Conservation (phyloP, 2,797 vertebrate genomes). For the Anas flavirostris region DNA sequence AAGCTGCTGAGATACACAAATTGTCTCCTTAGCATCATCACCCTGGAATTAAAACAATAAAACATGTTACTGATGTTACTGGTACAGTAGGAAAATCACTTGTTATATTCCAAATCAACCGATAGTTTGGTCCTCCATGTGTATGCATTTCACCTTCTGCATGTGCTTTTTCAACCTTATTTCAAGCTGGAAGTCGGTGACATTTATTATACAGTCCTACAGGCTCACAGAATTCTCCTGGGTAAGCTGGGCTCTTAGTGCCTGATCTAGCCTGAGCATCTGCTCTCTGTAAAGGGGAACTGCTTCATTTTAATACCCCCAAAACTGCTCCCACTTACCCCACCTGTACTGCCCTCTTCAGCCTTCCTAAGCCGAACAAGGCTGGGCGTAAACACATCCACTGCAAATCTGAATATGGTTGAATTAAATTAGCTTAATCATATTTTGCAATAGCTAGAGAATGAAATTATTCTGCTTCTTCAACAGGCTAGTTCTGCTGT, state of each 20-base stretch:
- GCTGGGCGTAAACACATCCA: neutral
- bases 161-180: neutral
- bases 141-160: neutral
- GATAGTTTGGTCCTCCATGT: neutral
- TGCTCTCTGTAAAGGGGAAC: neutral
- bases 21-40: conserved; percentile 31
- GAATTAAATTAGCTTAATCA: neutral
- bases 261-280: neutral
- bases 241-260: neutral
- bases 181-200: neutral
- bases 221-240: neutral
- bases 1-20: conserved; percentile 26
- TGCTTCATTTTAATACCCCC: neutral
- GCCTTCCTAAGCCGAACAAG: neutral
- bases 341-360: neutral
- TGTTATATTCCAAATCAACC: conserved; percentile 2
- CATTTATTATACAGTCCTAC: neutral
- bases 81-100: neutral
- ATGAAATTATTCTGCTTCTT: neutral
- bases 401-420: neutral
- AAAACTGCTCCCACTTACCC: neutral
- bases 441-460: neutral
- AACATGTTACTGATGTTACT: neutral
- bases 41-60: conserved; percentile 65
- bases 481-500: neutral